Evolutionary conservation across 2,797 vertebrate genomes (phyloP).

Genomic region (Mallotus villosus): DNA sequence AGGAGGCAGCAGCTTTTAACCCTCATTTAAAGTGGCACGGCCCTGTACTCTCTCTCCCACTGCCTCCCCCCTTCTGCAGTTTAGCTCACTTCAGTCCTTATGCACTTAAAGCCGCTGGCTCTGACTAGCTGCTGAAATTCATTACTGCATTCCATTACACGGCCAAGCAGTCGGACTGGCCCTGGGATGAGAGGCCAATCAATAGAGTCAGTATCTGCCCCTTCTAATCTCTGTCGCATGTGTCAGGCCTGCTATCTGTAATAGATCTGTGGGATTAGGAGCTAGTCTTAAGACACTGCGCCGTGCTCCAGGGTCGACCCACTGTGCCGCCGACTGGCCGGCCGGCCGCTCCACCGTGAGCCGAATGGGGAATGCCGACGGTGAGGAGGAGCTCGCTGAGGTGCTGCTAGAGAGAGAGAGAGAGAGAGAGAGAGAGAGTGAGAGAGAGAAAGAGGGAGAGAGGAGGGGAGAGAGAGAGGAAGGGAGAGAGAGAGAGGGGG

Average conservation of each 20-base stretch:
- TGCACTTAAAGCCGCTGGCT: conserved; percentile 58
- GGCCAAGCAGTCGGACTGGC: conserved; percentile 63
- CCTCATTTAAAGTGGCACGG: conserved; percentile 47
- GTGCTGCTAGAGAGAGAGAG: not conserved
- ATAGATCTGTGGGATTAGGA: conserved; percentile 81
- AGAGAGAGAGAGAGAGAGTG: not conserved
- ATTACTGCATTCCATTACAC: conserved; percentile 74
- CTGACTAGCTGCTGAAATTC: conserved; percentile 71
- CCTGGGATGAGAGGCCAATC: conserved; percentile 72
- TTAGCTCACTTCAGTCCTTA: conserved; percentile 48
- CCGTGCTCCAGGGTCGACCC: conserved; percentile 51
- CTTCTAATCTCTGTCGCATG: conserved; percentile 77
- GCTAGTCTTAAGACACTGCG: conserved; percentile 72
- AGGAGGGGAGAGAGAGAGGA: conserved; percentile 7
- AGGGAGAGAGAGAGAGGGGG: conserved; percentile 43
- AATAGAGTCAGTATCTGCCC: conserved; percentile 79
- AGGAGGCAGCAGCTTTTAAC: conserved; percentile 48
- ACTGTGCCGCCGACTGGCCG: conserved; percentile 36
- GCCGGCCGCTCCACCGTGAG: conserved; percentile 53
- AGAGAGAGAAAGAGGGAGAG: not conserved
- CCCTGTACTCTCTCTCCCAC: conserved; percentile 23
- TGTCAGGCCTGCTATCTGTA: conserved; percentile 77
- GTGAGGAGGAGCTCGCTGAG: not conserved
- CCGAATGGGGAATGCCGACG: conserved; percentile 39
- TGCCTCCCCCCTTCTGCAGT: conserved; percentile 18